Evolutionary conservation across 2,888 invertebrate species (phyloP), one percentile per base, ranked within the genome.

Genomic region (Andrena haemorrhoa): DNA sequence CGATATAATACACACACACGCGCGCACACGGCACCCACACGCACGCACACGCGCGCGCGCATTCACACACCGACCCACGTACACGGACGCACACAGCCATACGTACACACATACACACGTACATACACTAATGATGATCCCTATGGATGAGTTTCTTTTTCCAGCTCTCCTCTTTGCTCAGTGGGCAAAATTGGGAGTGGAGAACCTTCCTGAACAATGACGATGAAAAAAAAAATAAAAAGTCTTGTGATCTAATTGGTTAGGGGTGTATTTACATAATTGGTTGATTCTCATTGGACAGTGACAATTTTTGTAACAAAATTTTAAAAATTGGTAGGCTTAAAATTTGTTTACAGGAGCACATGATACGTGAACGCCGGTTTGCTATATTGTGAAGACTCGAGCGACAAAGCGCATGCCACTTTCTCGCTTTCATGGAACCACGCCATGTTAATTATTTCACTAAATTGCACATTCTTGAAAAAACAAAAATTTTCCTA

Each of bases 91-190:
- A 29, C 10, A 61, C 7, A 29, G 29, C n/a, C 26, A 47, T 20
- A 51, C 33, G 26, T 16, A 31, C 31, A 35, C 1, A 26, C 5
- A 23, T 10, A 29, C 23, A 74, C 7, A 58, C 74, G 87, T 89
- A 86, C 80, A 89, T 88, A 88, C 89, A 91, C 91, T 92, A 90
- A 92, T 90, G 89, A 91, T 89, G 89, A 41, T 91, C 92, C 56
- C 92, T 92, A 92, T 91, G 93, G 93, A 94, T 93, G 93, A 92
- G 93, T 94, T 94, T 94, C 94, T 95, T 95, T 95, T 96, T 96
- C 96, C 97, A 97, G 97, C 96, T 97, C 97, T 97, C 97, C 97
- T 97, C 97, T 97, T 97, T 97, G 97, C 97, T 96, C 96, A 95
- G 94, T 95, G 96, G 96, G 96, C 96, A 96, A 96, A 96, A 96